Evolutionary conservation across 1,140 invertebrate species (phyloP), one percentile per base, ranked within the genome.

Genomic region (Neocloeon triangulifer): DNA sequence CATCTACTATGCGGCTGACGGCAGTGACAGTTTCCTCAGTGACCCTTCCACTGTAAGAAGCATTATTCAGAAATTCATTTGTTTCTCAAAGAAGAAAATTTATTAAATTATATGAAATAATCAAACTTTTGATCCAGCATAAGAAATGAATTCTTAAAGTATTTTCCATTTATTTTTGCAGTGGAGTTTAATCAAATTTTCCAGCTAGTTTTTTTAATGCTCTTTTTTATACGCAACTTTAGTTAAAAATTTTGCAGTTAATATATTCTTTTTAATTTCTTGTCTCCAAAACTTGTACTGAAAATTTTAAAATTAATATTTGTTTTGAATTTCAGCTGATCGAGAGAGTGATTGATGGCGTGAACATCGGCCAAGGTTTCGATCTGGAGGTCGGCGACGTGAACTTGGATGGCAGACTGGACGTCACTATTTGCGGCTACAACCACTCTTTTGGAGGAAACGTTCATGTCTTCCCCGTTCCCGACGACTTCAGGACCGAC

Each of bases 301-400:
- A 27, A 16, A 15, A 10, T 5, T 27, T 27, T 9, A 15, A 27
- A 27, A 7, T 29, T 33, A 19, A 13, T 25, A 13, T 28, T 7
- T 30, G 29, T 28, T 9, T n/a, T n/a, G n/a, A n/a, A n/a, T 25
- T 31, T 22, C 30, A 53, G 47, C 41, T 55, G n/a, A 32, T 40
- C 15, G 39, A 39, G 3, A 35, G 48, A 4, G 41, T 48, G 5
- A 44, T 56, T 14, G 52, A 54, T 34, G 36, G 41, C 7, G n/a
- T n/a, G n/a, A 41, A 38, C 5, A 32, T 47, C n/a, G 52, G 52
- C 0, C 43, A 47, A 17, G 37, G 43, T 5, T 56, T 56, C 41
- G 53, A 56, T 31, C 41, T 52, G 5, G 37, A 46, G 25, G 36
- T 49, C 16, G 43, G 41, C 22, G 53, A 56, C 33, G 37, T 55